Conservation (phyloP, 2,113 vertebrate genomes). For the Aythya baeri region DNA sequence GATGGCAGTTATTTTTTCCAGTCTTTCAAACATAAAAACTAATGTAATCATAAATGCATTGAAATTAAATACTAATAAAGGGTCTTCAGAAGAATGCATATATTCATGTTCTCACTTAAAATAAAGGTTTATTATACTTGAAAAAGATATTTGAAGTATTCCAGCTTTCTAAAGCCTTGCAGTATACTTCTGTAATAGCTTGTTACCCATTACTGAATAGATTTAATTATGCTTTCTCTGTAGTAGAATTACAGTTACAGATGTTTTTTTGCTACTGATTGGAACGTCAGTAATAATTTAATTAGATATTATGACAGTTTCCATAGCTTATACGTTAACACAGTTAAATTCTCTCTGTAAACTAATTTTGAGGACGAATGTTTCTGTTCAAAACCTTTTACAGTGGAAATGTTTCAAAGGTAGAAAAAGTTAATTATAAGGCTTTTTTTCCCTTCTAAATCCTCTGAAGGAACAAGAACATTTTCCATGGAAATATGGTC, state of each 20-base stretch:
- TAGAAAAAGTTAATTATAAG: conserved; percentile 66
- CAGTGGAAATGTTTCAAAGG: conserved; percentile 72
- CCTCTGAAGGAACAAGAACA: conserved; percentile 49
- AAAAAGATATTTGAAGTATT: conserved; percentile 57
- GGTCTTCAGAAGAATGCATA: conserved; percentile 35
- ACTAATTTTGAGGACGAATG: conserved; percentile 70
- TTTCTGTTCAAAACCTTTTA: conserved; percentile 64
- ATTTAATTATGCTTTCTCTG: conserved; percentile 57
- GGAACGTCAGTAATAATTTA: conserved; percentile 62
- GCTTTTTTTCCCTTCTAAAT: conserved; percentile 21
- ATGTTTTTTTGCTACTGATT: conserved; percentile 73
- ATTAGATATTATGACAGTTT: conserved; percentile 67
- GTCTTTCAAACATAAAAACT: conserved; percentile 25
- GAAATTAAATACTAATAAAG: conserved; percentile 63
- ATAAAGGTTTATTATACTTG: conserved; percentile 51
- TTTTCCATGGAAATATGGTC: conserved; percentile 73
- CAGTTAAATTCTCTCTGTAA: conserved; percentile 64
- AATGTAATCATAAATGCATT: conserved; percentile 51
- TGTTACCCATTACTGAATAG: conserved; percentile 55
- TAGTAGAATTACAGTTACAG: conserved; percentile 65
- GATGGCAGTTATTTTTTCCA: conserved; percentile 5
- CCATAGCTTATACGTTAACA: conserved; percentile 66
- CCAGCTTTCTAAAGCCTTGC: conserved; percentile 27
- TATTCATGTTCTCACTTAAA: conserved; percentile 54
- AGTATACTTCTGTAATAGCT: conserved; percentile 53